Evolutionary conservation across 2,888 invertebrate genomes (phyloP), one percentile per base, ranked within the genome.

Genomic region (Andricus quercusramuli): DNA sequence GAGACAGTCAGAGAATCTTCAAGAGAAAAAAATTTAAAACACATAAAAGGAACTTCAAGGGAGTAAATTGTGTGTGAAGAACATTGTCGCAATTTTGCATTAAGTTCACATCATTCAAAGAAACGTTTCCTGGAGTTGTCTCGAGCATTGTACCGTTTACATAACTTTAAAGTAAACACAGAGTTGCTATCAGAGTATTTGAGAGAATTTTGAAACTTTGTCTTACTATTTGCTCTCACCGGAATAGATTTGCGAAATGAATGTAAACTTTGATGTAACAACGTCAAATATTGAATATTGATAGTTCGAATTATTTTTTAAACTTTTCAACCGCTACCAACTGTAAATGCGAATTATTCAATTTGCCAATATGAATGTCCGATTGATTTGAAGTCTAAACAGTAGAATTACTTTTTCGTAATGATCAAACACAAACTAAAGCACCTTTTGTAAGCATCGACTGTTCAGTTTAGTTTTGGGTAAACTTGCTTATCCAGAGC

Each of bases 381-480:
- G n/a, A n/a, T n/a, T 56, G 56, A 56, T 9, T n/a, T n/a, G 9
- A 56, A 44, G 11, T 11, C n/a, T 56, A n/a, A 56, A 20, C n/a
- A n/a, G 17, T n/a, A 56, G n/a, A 56, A 56, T 67, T n/a, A 22
- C n/a, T n/a, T n/a, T 4, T n/a, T 25, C 6, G 25, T n/a, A 29
- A 13, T 22, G 56, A 11, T 56, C 29, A 32, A 51, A 56, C 37
- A 56, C 32, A 56, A 74, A 56, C 51, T 29, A 22, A 20, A 47
- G 17, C 8, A 17, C 11, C 9, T 29, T 74, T 32, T 32, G 32
- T 74, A 56, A 56, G 51, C n/a, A 37, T 74, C 51, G 56, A 74
- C 67, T 67, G 67, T 11, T 67, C 67, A 32, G 74, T 56, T 74
- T 37, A 74, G 74, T 74, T 74, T 74, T 74, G 37, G 22, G 74